Base-by-base conservation (phyloP, 30 jellyfish, hydroid and myxozoan genomes). In the Nemopilema nomurai region DNA sequence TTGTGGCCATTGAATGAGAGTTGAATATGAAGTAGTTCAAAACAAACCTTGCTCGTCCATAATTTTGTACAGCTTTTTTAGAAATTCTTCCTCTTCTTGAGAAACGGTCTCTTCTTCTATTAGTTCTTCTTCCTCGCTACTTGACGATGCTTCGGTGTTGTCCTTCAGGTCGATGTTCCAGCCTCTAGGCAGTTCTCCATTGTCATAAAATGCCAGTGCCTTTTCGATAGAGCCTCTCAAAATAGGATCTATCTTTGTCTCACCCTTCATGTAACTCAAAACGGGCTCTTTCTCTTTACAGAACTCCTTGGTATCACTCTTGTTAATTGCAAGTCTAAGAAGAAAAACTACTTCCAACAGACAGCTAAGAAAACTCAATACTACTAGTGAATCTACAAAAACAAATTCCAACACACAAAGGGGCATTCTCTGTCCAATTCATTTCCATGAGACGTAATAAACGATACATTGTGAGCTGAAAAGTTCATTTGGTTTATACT, bases 121-220 rank as follows among this genome's bases (percentile, higher is more conserved):
- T 13, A 62, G 23, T 18, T 90, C 91, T 16, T 74, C 87, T 28
- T 89, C 99, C 16, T 82, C 96, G 6, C 86, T 95, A 31, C 92
- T 52, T 64, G 96, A 84, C 22, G 89, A 84, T 32, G 92, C 67
- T 67, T 89, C 96, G 20, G 84, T 81, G 29, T 31, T 74, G 32
- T 84, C 96, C 22, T 84, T 76, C 68, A 89, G 84, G 75, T 84
- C 90, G 17, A 94, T 69, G 28, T 89, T 88, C 99, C 99, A 94
- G 1, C 99, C 99, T 67, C 91, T 89, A 22, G 99, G 99, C 33
- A 94, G 52, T 67, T 94, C 99, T 18, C 99, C 99, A 77, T 89
- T 72, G 76, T 94, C 97, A 72, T 89, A 72, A 79, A 76, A 94
- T 0, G 97, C 92, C 67, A 94, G 77, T 7, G 99, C 99, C 72